Base-by-base conservation (phyloP, 2,797 vertebrate genomes). In the Pachyuromys duprasi region DNA sequence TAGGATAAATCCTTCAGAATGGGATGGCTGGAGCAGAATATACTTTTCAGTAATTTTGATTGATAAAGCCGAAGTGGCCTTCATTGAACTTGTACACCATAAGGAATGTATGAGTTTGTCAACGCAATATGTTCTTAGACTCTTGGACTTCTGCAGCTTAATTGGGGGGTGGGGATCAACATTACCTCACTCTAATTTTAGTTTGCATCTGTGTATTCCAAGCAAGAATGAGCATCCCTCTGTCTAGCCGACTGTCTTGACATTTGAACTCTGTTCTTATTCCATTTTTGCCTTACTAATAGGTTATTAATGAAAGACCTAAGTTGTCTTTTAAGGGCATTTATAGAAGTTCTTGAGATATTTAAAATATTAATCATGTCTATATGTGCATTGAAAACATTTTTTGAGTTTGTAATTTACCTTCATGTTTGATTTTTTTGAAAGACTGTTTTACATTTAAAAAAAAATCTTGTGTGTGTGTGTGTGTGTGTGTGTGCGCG, bases 321-420 rank as follows among this genome's bases (percentile, higher is more conserved):
- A 69, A 5, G 17, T 95, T 45, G 8, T 74, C 49, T 88, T 70
- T 86, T 31, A 36, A 63, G 45, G 67, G 75, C 78, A 39, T 67
- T 84, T 84, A 69, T 62, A 63, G 13, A 86, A 70, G 12, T 70
- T 94, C 31, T 79, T 75, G 80, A 65, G 20, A 20, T 78, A 57
- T 60, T 86, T 83, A 36, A 89, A 14, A 95, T 94, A 83, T 69
- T 65, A 74, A 72, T 93, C 55, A 13, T 72, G 57, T 80, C 4
- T 78, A 0, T 91, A 74, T 87, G 75, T 69, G 15, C 81, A 67
- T 53, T 91, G 60, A 93, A 94, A 92, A 81, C 72, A 69, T 26
- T 87, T 95, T 31, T 76, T 53, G 76, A 70, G 45, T 93, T 80
- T 89, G 8, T 60, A 60, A 65, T 91, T 90, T 53, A 17, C 62